Evolutionary conservation across 2,113 vertebrate species (phyloP).

Genomic region (Genyomyrus donnyi): DNA sequence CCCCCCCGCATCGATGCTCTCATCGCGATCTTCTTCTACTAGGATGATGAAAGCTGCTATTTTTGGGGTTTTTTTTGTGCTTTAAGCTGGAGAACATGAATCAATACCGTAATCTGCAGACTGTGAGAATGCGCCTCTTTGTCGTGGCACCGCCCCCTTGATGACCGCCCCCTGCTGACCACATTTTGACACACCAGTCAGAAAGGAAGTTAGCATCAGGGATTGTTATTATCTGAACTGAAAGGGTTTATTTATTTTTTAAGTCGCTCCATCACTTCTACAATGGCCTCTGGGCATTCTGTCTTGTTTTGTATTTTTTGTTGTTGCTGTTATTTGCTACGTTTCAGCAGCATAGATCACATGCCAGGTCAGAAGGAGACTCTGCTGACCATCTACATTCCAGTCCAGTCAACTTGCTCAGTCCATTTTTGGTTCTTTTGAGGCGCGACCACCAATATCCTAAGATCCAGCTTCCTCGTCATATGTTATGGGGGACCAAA

Average conservation of each 20-base stretch:
- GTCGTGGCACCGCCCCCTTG: neutral
- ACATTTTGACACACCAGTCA: neutral
- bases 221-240: neutral
- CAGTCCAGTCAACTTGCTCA: neutral
- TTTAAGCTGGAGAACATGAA: neutral
- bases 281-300: no score
- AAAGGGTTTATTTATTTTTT: neutral
- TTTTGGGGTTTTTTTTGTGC: neutral
- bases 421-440: neutral
- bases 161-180: neutral
- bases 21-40: neutral
- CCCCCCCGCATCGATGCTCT: neutral
- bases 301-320: neutral
- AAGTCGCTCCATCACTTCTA: neutral
- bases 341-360: neutral
- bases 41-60: neutral
- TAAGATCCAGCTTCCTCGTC: neutral
- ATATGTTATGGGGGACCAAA: neutral
- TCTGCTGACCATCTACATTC: neutral
- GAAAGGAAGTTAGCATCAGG: neutral
- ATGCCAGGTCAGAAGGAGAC: neutral
- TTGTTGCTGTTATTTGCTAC: neutral
- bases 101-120: neutral
- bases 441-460: neutral
- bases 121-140: neutral